Evolutionary conservation across 2,797 vertebrate species (phyloP).

Genomic region (Lacerta bilineata): DNA sequence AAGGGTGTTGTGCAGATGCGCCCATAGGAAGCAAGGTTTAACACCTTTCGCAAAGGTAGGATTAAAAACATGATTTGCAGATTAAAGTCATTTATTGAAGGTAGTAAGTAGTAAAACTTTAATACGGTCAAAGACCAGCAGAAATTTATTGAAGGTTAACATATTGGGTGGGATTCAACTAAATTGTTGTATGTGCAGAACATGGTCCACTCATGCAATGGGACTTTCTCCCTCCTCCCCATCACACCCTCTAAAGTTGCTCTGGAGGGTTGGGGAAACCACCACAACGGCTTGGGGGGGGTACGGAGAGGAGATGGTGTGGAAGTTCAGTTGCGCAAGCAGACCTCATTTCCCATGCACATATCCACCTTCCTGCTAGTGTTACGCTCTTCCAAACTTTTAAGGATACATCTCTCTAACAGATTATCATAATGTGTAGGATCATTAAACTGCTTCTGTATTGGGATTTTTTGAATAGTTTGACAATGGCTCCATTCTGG

Average conservation of each 20-base stretch:
- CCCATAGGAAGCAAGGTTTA: background rate
- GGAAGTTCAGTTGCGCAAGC: no score
- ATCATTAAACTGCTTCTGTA: background rate
- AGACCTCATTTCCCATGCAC: no score
- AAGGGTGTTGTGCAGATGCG: background rate
- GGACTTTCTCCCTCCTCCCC: no score
- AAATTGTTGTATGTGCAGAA: background rate
- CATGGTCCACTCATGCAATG: no score
- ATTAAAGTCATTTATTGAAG: background rate
- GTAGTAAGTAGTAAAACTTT: no score
- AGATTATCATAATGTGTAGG: background rate
- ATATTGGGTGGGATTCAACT: background rate
- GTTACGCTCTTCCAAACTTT: background rate
- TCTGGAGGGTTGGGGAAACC: no score
- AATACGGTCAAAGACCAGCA: no score
- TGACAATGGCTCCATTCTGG: background rate
- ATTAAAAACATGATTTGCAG: background rate
- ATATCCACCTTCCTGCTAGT: no score
- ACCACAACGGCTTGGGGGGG: no score
- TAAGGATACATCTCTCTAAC: background rate
- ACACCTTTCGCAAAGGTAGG: background rate
- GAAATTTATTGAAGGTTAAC: background rate
- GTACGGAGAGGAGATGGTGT: no score
- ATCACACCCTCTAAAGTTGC: no score
- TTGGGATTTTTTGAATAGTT: background rate